Base-by-base conservation (phyloP, 2,113 vertebrate species). In the Rhinopomastus cyanomelas region DNA sequence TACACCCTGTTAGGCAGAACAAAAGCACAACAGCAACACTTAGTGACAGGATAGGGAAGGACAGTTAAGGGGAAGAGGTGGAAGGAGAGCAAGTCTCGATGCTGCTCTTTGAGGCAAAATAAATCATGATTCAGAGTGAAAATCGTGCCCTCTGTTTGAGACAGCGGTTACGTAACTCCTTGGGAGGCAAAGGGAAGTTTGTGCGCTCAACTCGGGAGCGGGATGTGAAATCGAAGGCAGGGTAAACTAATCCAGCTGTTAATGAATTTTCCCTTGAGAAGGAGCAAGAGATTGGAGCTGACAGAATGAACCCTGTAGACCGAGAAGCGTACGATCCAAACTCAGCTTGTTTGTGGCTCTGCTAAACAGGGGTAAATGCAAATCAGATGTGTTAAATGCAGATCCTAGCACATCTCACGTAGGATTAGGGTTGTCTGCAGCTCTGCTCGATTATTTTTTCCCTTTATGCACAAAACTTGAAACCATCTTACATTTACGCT, bases 21-120 rank as follows among this genome's bases (percentile, higher is more conserved):
- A 48, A 68, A 93, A 89, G 92, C 79, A 72, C 93, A 90, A 94
- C 84, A 94, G 94, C 94, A 95, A 37, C 88, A 20, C 92, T 87
- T 91, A 90, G 88, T 95, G 94, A 95, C 88, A 30, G 94, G 23
- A 79, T 22, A 32, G 46, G 88, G 94, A 95, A 95, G 62, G 77
- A 57, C 94, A 91, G 39, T 68, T 65, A 55, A 51, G 27, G 42
- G 57, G 20, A 91, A 68, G 13, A 61, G 34, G 29, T 26, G 34
- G 77, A 75, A 87, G 68, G 26, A 29, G 34, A 77, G 5, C 32
- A 52, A 55, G 8, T 71, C 46, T 61, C 5, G 8, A 16, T 30
- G 39, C 5, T 4, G 7, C 32, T n/a, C n/a, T 64, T 25, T 4
- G 37, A 67, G 69, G 32, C 29, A 68, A 93, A 81, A 29, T 8